Evolutionary conservation across 2,888 invertebrate genomes (phyloP).

Genomic region (Vanessa cardui): DNA sequence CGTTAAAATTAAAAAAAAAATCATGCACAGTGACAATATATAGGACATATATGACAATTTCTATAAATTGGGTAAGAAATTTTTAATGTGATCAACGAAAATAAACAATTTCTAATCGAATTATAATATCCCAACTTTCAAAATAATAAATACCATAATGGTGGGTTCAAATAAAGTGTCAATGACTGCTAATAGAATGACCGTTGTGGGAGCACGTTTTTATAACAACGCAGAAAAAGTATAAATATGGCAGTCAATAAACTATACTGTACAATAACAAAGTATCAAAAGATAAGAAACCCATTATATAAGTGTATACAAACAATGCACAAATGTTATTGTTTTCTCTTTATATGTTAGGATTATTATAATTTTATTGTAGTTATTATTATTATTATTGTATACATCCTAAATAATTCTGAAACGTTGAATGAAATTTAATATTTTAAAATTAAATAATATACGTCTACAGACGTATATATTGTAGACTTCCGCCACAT

Average conservation of each 20-base stretch:
- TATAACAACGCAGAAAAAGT: constrained; percentile 40
- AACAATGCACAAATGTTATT: neutral
- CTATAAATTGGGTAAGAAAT: too few relatives aligned
- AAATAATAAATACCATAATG: too few relatives aligned
- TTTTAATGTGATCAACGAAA: too few relatives aligned
- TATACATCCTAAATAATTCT: too few relatives aligned
- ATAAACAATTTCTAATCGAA: too few relatives aligned
- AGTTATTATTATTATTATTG: too few relatives aligned
- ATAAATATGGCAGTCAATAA: constrained; percentile 34
- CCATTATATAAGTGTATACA: constrained; percentile 10
- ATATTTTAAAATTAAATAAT: constrained; percentile 6
- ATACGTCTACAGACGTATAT: neutral
- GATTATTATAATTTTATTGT: too few relatives aligned
- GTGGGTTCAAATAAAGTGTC: constrained; percentile 42
- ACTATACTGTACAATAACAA: constrained; percentile 23
- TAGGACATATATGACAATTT: too few relatives aligned
- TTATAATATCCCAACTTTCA: too few relatives aligned
- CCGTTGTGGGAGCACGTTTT: constrained; percentile 51
- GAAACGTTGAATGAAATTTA: neutral
- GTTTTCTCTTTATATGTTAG: neutral
- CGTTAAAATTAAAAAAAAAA: too few relatives aligned
- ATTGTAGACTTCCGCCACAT: constrained; percentile 43
- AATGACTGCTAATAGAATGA: constrained; percentile 62
- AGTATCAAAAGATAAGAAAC: constrained; percentile 16
- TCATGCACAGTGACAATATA: too few relatives aligned